A percentile compares a stretch with the other conserved stretches of the same genome.
These are phyloP conservation scores for Schizothorax lantsangensis DNA, from an alignment of 2,797 vertebrate species.

Conservation along the genomic window DNA sequence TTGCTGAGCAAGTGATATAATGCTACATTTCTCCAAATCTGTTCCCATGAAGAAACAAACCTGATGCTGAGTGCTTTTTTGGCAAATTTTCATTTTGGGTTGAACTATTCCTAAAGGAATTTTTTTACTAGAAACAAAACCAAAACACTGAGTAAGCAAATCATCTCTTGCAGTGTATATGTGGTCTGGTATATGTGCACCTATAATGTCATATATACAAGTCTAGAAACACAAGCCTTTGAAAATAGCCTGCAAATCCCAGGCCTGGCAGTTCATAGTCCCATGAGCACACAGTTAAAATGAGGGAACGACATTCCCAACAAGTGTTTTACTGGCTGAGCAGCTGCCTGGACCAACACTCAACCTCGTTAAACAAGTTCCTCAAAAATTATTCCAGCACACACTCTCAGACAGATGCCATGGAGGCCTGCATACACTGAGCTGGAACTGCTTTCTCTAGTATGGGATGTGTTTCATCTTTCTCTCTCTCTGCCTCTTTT, in stretches of 20 bases:
- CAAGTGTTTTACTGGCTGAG: conserved; percentile 13
- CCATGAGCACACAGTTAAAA: not conserved
- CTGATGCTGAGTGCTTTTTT: not conserved
- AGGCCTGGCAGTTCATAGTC: not conserved
- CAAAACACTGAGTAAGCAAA: not conserved
- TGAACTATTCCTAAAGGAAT: not conserved
- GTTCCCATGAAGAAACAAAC: not conserved
- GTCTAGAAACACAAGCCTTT: conserved; percentile 9
- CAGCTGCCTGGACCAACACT: not conserved
- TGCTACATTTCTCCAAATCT: not conserved
- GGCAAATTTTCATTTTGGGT: not conserved
- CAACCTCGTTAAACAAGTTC: conserved; percentile 11
- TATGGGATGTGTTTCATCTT: conserved; percentile 9
- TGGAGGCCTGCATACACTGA: conserved; percentile 46
- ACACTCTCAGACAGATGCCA: conserved; percentile 3
- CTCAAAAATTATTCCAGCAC: not conserved
- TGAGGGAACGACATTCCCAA: conserved; percentile 3
- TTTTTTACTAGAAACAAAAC: not conserved
- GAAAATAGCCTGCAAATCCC: conserved; percentile 6
- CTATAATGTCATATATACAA: not conserved
- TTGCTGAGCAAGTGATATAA: not conserved
- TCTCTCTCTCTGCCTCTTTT: not conserved
- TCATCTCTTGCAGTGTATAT: not conserved
- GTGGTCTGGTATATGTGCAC: not conserved
- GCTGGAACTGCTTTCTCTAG: conserved; percentile 33